phyloP scores from a whole-genome alignment of 2,888 invertebrate genomes.

The Deladenus siricidicola region DNA sequence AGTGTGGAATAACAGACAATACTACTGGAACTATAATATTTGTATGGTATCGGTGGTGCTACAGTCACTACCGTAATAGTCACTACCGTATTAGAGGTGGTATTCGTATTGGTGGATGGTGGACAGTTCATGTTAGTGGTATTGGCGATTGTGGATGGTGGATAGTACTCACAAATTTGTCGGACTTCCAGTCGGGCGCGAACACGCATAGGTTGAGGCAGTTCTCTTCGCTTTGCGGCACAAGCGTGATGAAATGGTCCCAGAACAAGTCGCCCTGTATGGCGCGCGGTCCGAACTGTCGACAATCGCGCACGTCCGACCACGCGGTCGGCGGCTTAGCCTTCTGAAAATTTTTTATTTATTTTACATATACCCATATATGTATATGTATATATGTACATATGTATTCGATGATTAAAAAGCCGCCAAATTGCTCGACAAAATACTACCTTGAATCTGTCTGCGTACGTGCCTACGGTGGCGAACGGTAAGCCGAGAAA shows the following conservation, averaged over 20 bases:
- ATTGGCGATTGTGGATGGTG: no score
- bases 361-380: not conserved
- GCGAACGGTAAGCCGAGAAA: conserved; percentile 37
- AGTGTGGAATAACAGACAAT: no score
- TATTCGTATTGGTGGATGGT: no score
- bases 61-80: no score
- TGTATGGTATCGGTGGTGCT: no score
- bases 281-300: conserved; percentile 31
- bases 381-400: not conserved
- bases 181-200: conserved; percentile 33
- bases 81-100: no score
- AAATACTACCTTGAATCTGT: conserved; percentile 35
- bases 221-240: conserved; percentile 39
- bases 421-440: no score
- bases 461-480: conserved; percentile 23
- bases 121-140: no score
- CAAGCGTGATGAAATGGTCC: conserved; percentile 30
- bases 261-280: conserved; percentile 41
- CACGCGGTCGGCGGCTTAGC: conserved; percentile 26
- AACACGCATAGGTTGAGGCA: conserved; percentile 47
- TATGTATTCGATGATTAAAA: no score
- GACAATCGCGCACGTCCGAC: conserved; percentile 26
- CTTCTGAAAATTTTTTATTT: conserved; percentile 27
- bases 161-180: conserved; percentile 7
- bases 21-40: no score